A percentile compares a stretch with the other conserved stretches of the same genome.
phyloP scores from a whole-genome alignment of 1,140 invertebrate species.

The Campoletis sonorensis region DNA sequence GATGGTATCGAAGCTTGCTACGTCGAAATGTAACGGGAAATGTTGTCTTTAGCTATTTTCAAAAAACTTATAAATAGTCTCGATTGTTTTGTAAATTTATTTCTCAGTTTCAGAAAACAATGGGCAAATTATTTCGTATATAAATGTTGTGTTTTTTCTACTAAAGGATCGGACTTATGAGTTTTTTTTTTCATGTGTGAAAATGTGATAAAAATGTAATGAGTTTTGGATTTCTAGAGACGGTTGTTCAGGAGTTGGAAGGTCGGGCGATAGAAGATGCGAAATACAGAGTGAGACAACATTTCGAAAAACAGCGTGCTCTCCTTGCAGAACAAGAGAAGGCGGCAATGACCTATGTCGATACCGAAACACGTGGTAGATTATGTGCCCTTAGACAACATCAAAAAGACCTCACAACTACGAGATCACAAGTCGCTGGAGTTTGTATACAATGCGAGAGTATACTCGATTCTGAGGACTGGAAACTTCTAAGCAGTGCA shows the following conservation, averaged over 20 bases:
- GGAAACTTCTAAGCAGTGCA: slow-evolving; percentile 76
- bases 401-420: slow-evolving; percentile 79
- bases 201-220: too few relatives aligned
- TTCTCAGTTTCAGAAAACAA: too few relatives aligned
- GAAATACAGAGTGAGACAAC: slow-evolving; percentile 75
- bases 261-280: slow-evolving; percentile 68
- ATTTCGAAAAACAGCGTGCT: slow-evolving; percentile 79
- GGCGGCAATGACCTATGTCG: slow-evolving; percentile 78
- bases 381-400: slow-evolving; percentile 79
- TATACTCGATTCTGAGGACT: slow-evolving; percentile 79
- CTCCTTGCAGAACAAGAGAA: slow-evolving; percentile 78
- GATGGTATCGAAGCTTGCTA: too few relatives aligned
- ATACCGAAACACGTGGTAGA: slow-evolving; percentile 79
- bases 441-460: slow-evolving; percentile 80
- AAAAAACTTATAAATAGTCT: too few relatives aligned
- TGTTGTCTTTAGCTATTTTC: too few relatives aligned
- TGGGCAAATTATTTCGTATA: too few relatives aligned
- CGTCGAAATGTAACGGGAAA: too few relatives aligned
- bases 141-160: too few relatives aligned
- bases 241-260: slow-evolving; percentile 72
- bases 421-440: slow-evolving; percentile 78
- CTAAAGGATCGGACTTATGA: too few relatives aligned
- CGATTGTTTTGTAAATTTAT: too few relatives aligned
- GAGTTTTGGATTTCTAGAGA: slow-evolving; percentile 62
- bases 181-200: too few relatives aligned